phyloP scores from a whole-genome alignment of 37 sponge, comb jelly and placozoan species.

The Cliona cf. orientalis region DNA sequence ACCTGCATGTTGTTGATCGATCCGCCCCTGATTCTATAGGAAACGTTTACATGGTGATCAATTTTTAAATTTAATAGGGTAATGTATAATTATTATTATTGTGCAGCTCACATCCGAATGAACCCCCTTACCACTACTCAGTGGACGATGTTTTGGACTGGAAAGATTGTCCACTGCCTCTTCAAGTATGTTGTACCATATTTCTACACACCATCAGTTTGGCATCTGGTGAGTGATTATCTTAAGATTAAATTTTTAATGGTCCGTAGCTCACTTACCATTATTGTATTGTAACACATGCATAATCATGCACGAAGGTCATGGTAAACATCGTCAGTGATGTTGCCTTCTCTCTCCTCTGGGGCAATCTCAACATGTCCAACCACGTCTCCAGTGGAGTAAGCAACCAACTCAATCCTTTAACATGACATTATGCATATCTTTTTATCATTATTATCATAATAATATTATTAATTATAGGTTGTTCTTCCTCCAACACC shows the following conservation, averaged over 20 bases:
- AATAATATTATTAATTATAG: not conserved
- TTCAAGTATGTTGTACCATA: not conserved
- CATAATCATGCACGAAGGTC: no score
- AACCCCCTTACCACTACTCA: not conserved
- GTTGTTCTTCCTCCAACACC: not conserved
- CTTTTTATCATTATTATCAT: not conserved
- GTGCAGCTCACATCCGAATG: not conserved
- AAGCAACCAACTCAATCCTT: not conserved
- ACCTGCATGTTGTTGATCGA: no score
- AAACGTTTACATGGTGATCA: not conserved
- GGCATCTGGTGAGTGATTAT: not conserved
- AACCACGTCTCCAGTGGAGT: not conserved
- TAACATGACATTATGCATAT: not conserved
- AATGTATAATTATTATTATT: no score
- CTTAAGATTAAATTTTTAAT: no score
- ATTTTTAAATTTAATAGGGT: not conserved
- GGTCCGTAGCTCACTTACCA: no score
- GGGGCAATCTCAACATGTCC: not conserved
- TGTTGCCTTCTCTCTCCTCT: not conserved
- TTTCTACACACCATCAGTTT: not conserved
- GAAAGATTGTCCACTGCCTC: not conserved
- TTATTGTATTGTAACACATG: no score
- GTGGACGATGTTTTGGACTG: slow-evolving; percentile 4
- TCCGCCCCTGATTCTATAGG: no score
- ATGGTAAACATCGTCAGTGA: not conserved